Evolutionary conservation across 1,140 invertebrate species (phyloP), one percentile per base, ranked within the genome.

Genomic region (Bombyx mori): DNA sequence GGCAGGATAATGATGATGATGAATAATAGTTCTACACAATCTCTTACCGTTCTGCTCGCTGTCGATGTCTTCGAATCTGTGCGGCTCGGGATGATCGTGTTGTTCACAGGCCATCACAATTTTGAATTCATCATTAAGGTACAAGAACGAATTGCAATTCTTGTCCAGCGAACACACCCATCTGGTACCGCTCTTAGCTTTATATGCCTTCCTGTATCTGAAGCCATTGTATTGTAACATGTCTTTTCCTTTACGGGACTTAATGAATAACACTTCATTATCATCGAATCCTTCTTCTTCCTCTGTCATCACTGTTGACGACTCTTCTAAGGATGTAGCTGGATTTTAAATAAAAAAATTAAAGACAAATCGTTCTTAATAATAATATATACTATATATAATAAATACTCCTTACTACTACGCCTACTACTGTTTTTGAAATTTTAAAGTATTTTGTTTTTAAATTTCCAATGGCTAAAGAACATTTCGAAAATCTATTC

Each of bases 131-230:
- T 73, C 67, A 42, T 72, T 80, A 1, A 82, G 48, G 50, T 69
- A 75, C 1, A 85, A 57, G 47, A 71, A 83, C 6, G 70, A 73
- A 0, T 56, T 9, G 51, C 82, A 83, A 5, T 65, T 56, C 42
- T 73, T 77, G 7, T 70, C 64, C 4, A 63, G 48, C 6, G 73
- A 73, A 22, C 80, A 85, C 4, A 61, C 63, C 82, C 82, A 85
- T 22, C 79, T 65, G 1, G 60, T 64, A 3, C 80, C 82, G 35
- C 61, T 58, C 47, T 68, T 76, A 1, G 68, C 63, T 47, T 59
- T 74, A 18, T 78, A 74, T 8, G 61, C 62, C 57, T 74, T 82
- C 42, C 66, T 63, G 35, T 80, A 86, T 57, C 70, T 67, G 46
- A 73, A 68, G 9, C 74, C 76, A 7, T 75, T 69, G 57, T 77